Evolutionary conservation across 2,888 invertebrate species (phyloP).

Genomic region (Hydriomena furcata): DNA sequence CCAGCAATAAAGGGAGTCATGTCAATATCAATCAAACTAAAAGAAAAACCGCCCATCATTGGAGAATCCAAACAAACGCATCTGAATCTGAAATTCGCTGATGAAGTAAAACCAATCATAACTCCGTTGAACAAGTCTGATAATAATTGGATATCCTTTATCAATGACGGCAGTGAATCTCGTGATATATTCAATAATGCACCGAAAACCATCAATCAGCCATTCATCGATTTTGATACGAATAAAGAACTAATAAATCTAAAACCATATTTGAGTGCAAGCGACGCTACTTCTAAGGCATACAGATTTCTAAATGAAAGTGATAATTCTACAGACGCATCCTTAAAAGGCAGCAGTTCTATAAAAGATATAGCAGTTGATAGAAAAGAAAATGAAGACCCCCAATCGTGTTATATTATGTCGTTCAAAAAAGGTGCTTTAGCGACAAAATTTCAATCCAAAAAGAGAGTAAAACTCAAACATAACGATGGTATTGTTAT

Average conservation of each 20-base stretch:
- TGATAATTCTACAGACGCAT: conserved; percentile 44
- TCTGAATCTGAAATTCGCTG: conserved; percentile 49
- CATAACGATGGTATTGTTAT: conserved; percentile 31
- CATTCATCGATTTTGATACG: conserved; percentile 19
- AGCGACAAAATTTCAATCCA: conserved; percentile 36
- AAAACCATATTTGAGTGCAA: conserved; percentile 51
- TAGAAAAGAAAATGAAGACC: conserved; percentile 42
- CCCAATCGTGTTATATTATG: conserved; percentile 56
- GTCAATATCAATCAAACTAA: conserved; percentile 57
- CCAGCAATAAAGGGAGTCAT: conserved; percentile 45
- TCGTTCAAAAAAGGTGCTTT: conserved; percentile 49
- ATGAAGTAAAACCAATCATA: conserved; percentile 33
- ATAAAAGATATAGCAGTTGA: conserved; percentile 26
- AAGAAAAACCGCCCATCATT: conserved; percentile 46
- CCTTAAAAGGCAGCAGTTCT: conserved; percentile 44
- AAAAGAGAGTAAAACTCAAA: conserved; percentile 42
- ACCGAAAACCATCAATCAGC: conserved; percentile 13
- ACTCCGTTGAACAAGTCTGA: conserved; percentile 31
- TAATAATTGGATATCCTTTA: conserved; percentile 38
- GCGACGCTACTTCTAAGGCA: conserved; percentile 55
- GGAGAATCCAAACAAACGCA: conserved; percentile 43
- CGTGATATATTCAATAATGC: conserved; percentile 36
- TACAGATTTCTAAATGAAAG: conserved; percentile 42
- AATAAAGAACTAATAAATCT: conserved; percentile 39
- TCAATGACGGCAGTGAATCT: conserved; percentile 30